phyloP scores from a whole-genome alignment of 92 coral and sea anemone species.

The Heteractis magnifica region DNA sequence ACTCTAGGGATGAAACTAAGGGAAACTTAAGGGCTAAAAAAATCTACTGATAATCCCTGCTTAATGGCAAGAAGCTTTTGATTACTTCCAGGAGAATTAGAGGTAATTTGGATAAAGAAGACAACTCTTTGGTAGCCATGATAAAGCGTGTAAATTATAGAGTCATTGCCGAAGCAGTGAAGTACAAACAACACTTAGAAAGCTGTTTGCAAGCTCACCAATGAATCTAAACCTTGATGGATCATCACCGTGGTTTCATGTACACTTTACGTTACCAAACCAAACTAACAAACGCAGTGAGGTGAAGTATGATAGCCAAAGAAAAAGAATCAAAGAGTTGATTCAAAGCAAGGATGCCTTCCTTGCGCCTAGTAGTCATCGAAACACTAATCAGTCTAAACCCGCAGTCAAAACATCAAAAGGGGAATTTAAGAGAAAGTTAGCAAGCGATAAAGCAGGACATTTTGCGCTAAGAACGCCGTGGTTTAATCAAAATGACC shows the following conservation, averaged over 20 bases:
- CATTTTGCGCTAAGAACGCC: background rate
- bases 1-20: background rate
- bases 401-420: background rate
- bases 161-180: background rate
- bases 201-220: background rate
- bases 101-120: background rate
- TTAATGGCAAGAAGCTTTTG: background rate
- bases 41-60: background rate
- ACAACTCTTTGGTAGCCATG: background rate
- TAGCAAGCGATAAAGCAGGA: background rate
- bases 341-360: slow-evolving; percentile 34
- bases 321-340: slow-evolving; percentile 29
- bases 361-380: slow-evolving; percentile 5
- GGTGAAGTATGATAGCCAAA: slow-evolving; percentile 12
- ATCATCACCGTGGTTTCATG: slow-evolving; percentile 46
- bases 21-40: background rate
- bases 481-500: background rate
- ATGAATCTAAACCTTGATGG: slow-evolving; percentile 31
- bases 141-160: background rate
- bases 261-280: slow-evolving; percentile 40
- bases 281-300: slow-evolving; percentile 18
- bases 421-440: slow-evolving; percentile 8
- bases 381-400: background rate
- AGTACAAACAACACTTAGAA: background rate
- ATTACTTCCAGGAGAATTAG: background rate